phyloP scores from a whole-genome alignment of 2,888 invertebrate genomes.

The Lamproptera curius region DNA sequence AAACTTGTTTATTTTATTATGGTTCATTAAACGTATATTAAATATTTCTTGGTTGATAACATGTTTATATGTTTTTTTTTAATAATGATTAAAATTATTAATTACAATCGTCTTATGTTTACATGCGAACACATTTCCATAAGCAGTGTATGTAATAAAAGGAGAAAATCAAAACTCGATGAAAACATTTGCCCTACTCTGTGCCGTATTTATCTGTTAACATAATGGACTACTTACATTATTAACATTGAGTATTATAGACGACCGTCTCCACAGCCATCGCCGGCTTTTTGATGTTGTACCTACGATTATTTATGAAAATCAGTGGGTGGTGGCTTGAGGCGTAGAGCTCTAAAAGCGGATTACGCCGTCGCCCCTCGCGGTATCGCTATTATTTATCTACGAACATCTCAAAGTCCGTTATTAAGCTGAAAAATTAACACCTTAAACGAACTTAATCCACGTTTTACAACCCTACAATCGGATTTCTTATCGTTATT shows the following conservation, averaged over 20 bases:
- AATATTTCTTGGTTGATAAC: too few relatives aligned
- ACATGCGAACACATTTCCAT: too few relatives aligned
- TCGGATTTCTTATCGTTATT: neutral
- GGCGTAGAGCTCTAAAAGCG: conserved; percentile 28
- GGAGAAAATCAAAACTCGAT: too few relatives aligned
- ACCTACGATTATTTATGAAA: conserved; percentile 51
- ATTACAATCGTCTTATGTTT: too few relatives aligned
- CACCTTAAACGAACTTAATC: neutral
- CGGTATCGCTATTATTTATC: conserved; percentile 22
- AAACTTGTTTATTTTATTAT: too few relatives aligned
- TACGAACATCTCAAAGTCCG: neutral
- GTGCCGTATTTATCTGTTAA: conserved; percentile 30
- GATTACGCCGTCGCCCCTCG: conserved; percentile 16
- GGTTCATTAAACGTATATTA: too few relatives aligned
- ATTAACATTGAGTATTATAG: conserved; percentile 37
- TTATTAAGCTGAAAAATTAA: conserved; percentile 12
- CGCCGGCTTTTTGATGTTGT: conserved; percentile 43
- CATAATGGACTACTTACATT: conserved; percentile 47
- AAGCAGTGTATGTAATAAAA: too few relatives aligned
- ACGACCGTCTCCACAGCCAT: conserved; percentile 28
- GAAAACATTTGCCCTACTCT: conserved; percentile 8
- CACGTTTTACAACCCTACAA: conserved; percentile 6
- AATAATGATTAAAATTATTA: too few relatives aligned
- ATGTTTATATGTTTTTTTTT: too few relatives aligned
- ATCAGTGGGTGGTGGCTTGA: conserved; percentile 37